Conservation (phyloP, 2,113 vertebrate genomes). For the Sialia sialis region DNA sequence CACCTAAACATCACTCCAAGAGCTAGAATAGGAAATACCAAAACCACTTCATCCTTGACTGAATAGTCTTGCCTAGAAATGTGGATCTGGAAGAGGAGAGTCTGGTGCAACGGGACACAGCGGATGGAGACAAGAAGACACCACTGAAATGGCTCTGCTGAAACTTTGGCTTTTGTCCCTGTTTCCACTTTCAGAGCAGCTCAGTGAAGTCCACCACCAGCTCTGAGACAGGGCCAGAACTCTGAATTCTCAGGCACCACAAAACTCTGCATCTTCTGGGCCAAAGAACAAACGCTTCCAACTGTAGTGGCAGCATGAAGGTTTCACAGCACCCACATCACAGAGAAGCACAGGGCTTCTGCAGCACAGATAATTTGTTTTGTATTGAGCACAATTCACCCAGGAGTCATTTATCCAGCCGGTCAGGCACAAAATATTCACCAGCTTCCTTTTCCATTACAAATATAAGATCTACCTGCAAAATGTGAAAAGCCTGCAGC, state of each 20-base stretch:
- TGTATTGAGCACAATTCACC: neutral
- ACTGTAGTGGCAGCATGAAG: accelerated
- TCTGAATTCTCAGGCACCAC: neutral
- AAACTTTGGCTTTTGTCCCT: neutral
- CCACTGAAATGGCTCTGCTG: neutral
- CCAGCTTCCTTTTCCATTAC: neutral
- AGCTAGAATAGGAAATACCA: neutral
- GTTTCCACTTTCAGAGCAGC: neutral
- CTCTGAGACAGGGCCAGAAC: neutral
- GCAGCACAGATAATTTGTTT: neutral
- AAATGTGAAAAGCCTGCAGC: neutral
- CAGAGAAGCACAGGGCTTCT: neutral
- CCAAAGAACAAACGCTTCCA: neutral
- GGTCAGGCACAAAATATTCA: neutral
- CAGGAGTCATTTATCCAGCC: neutral
- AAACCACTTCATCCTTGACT: neutral
- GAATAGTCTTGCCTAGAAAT: neutral
- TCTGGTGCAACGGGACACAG: neutral
- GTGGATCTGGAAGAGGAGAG: neutral
- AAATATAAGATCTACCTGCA: neutral
- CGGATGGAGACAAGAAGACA: neutral
- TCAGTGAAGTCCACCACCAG: neutral
- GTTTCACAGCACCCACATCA: neutral
- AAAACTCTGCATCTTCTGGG: neutral
- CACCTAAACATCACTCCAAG: neutral